phyloP scores from a whole-genome alignment of 2,888 invertebrate genomes.

The Digitonthophagus gazella region DNA sequence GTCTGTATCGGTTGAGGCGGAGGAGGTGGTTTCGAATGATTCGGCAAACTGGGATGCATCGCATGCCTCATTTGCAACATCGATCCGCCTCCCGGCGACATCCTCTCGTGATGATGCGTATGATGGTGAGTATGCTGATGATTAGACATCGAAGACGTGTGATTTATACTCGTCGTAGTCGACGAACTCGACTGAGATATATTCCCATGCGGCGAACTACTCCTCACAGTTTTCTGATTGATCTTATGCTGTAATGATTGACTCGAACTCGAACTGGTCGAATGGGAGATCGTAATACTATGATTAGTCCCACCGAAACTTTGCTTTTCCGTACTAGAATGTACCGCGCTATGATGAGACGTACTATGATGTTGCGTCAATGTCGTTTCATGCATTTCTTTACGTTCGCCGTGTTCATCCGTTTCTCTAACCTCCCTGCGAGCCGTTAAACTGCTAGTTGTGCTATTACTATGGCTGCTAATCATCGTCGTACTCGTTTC shows the following conservation, averaged over 20 bases:
- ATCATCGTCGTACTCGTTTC: constrained; percentile 66
- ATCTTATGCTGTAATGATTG: constrained; percentile 58
- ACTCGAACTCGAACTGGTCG: constrained; percentile 65
- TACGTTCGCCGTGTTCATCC: constrained; percentile 56
- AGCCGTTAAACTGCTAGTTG: constrained; percentile 69
- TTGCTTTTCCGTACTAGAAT: constrained; percentile 64
- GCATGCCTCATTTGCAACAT: constrained; percentile 57
- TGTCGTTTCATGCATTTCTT: constrained; percentile 64
- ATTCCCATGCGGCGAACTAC: constrained; percentile 45
- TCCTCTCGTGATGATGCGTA: constrained; percentile 64
- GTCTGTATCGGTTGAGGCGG: constrained; percentile 38
- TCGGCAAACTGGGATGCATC: constrained; percentile 49
- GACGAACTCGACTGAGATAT: constrained; percentile 29
- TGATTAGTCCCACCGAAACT: constrained; percentile 52
- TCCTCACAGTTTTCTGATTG: constrained; percentile 48
- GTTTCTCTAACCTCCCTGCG: constrained; percentile 63
- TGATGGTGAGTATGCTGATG: constrained; percentile 69
- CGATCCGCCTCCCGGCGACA: constrained; percentile 55
- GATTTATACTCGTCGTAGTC: constrained; percentile 54
- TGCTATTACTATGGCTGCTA: constrained; percentile 67
- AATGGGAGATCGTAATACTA: constrained; percentile 66
- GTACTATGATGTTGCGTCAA: constrained; percentile 67
- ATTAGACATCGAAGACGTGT: constrained; percentile 46
- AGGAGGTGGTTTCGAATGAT: constrained; percentile 30
- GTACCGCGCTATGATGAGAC: constrained; percentile 64